Conservation (phyloP, 1,140 invertebrate species). For the Dendroctonus valens region DNA sequence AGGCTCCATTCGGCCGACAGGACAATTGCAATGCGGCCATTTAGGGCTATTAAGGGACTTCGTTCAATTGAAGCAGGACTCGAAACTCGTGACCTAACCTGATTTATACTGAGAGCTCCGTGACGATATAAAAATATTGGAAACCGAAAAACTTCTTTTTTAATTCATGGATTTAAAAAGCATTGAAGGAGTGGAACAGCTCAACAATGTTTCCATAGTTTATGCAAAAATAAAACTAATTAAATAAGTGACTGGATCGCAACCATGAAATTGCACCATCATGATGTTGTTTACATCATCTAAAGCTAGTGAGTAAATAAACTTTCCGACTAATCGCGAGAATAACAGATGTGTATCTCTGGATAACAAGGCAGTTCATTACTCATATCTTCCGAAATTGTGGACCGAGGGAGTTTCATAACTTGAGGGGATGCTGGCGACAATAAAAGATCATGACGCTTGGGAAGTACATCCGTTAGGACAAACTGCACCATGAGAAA, state of each 20-base stretch:
- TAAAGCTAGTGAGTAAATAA: slow-evolving; percentile 18
- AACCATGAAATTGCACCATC: too few relatives aligned
- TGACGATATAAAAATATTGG: too few relatives aligned
- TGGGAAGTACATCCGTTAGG: not conserved
- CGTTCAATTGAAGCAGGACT: slow-evolving; percentile 2
- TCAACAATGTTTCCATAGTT: too few relatives aligned
- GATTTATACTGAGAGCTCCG: too few relatives aligned
- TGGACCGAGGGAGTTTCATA: slow-evolving; percentile 27
- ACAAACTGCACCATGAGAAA: slow-evolving; percentile 15
- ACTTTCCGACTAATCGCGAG: slow-evolving; percentile 27
- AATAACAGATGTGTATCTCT: slow-evolving; percentile 34
- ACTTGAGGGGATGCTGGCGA: slow-evolving; percentile 30
- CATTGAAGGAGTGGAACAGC: too few relatives aligned
- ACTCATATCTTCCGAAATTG: slow-evolving; percentile 32
- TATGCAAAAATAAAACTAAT: too few relatives aligned
- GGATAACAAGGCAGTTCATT: slow-evolving; percentile 34
- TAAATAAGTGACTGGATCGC: too few relatives aligned
- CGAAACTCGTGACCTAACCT: not conserved
- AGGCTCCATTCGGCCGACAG: too few relatives aligned
- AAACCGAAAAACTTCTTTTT: too few relatives aligned
- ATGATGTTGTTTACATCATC: slow-evolving; percentile 10
- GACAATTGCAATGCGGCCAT: slow-evolving; percentile 4
- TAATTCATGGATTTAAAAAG: too few relatives aligned
- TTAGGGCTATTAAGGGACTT: slow-evolving; percentile 12
- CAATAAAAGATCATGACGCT: slow-evolving; percentile 27